These are phyloP conservation scores for Athalia circularis DNA, from an alignment of 2,888 invertebrate species.

Conservation along the genomic window DNA sequence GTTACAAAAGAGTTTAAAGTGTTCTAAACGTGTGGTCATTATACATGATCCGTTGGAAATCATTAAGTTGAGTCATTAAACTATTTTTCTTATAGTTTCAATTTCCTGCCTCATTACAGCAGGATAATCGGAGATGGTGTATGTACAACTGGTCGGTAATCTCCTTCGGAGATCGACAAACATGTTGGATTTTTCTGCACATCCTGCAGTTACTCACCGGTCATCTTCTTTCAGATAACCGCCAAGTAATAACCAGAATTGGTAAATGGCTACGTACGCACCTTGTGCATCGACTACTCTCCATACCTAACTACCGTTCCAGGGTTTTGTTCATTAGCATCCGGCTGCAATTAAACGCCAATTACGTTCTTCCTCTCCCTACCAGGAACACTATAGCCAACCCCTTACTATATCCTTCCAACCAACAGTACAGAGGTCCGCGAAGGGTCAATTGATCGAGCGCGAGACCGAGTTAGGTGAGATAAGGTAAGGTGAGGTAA, in stretches of 20 bases:
- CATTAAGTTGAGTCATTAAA: slow-evolving; percentile 10
- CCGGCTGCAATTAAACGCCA: slow-evolving; percentile 38
- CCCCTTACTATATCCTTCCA: neutral
- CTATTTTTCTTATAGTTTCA: slow-evolving; percentile 22
- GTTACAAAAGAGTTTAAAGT: neutral
- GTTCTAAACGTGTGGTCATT: slow-evolving; percentile 5
- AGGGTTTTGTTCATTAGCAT: slow-evolving; percentile 38
- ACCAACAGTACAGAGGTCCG: neutral
- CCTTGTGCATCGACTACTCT: slow-evolving; percentile 27
- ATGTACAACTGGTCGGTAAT: slow-evolving; percentile 28
- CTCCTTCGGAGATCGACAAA: slow-evolving; percentile 22
- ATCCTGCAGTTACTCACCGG: neutral
- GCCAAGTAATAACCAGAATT: slow-evolving; percentile 31
- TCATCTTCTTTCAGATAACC: slow-evolving; percentile 26
- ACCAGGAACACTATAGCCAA: neutral
- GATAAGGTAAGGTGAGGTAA: slow-evolving; percentile 1
- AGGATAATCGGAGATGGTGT: neutral
- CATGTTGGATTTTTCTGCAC: slow-evolving; percentile 9
- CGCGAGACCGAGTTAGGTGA: slow-evolving; percentile 4
- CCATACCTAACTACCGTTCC: slow-evolving; percentile 6
- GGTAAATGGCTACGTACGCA: slow-evolving; percentile 29
- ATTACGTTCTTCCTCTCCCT: slow-evolving; percentile 31
- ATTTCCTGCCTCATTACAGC: slow-evolving; percentile 38
- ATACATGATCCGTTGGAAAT: slow-evolving; percentile 1
- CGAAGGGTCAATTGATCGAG: slow-evolving; percentile 3